Evolutionary conservation across 2,888 invertebrate species (phyloP).

Genomic region (Mycogona germanica): DNA sequence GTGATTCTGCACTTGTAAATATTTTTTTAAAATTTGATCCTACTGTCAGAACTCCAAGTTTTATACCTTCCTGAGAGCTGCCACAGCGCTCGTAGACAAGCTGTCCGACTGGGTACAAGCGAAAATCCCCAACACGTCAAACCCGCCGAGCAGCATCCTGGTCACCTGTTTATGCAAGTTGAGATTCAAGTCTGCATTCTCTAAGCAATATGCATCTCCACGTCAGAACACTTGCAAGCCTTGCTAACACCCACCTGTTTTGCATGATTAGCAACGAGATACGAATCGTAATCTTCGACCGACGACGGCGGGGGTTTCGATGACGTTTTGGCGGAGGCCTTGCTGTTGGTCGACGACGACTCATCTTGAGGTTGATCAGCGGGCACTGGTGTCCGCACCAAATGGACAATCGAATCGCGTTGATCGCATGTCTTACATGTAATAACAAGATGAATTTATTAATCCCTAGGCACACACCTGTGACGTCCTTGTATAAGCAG

Average conservation of each 20-base stretch:
- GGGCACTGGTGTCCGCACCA: constrained; percentile 55
- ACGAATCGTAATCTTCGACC: constrained; percentile 48
- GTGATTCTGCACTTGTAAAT: no score
- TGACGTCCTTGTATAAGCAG: no score
- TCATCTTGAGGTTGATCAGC: constrained; percentile 37
- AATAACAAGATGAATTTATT: no score
- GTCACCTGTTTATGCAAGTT: constrained; percentile 43
- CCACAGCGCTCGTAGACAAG: constrained; percentile 26
- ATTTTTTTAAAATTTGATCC: not conserved
- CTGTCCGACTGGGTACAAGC: constrained; percentile 40
- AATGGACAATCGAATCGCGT: constrained; percentile 63
- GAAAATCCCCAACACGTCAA: constrained; percentile 73
- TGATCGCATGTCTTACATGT: constrained; percentile 45
- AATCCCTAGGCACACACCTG: no score
- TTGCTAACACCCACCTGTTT: constrained; percentile 45
- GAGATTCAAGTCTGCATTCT: not conserved
- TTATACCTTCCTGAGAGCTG: constrained; percentile 27
- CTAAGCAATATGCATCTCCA: not conserved
- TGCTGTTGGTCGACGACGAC: no score
- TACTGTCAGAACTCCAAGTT: constrained; percentile 16
- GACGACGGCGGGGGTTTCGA: constrained; percentile 36
- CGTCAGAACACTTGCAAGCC: not conserved
- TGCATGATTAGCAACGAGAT: constrained; percentile 66
- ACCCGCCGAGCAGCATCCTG: constrained; percentile 81
- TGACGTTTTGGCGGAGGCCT: constrained; percentile 32